Base-by-base conservation (phyloP, 2,888 invertebrate genomes). In the Tenthredo notha region DNA sequence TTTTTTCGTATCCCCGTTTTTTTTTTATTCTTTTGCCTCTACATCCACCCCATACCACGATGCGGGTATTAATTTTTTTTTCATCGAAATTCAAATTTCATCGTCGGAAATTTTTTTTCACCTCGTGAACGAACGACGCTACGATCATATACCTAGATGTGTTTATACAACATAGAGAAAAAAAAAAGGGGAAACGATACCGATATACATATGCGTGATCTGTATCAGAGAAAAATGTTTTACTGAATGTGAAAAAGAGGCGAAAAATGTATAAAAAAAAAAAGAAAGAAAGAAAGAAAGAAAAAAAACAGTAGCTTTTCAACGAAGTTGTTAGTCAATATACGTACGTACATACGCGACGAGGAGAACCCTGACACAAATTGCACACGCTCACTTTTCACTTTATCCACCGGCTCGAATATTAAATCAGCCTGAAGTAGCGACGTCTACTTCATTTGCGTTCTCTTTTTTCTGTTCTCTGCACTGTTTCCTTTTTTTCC, bases 321-420 rank as follows among this genome's bases (percentile, higher is more conserved):
- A 21, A 74, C 21, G 40, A 1, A 74, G 74, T 74, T 74, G 40
- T 74, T 43, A 74, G 10, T 74, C 74, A 43, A 43, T 74, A 74
- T n/a, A 61, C 21, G 67, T 18, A 37, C 21, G 33, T 15, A 33
- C 6, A 7, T 37, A 74, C n/a, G 43, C 29, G 29, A 40, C 47
- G 43, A 75, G n/a, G 12, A 75, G 40, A 43, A 15, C 80, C 80
- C 33, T 61, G 80, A 61, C 80, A 61, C 80, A 61, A 80, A 80
- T 61, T 80, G 61, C 61, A 80, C 61, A 40, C 80, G 61, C 80
- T 80, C 58, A 61, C 80, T 80, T 61, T 80, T 80, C 80, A 61
- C 61, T 61, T 80, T 21, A 80, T 80, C 80, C 37, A 58, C 33
- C 61, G 58, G 40, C 61, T 40, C 80, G 80, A 80, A 80, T 80